These are phyloP conservation scores for Phaenicophaeus curvirostris DNA, from an alignment of 2,797 vertebrate genomes.

Conservation along the genomic window DNA sequence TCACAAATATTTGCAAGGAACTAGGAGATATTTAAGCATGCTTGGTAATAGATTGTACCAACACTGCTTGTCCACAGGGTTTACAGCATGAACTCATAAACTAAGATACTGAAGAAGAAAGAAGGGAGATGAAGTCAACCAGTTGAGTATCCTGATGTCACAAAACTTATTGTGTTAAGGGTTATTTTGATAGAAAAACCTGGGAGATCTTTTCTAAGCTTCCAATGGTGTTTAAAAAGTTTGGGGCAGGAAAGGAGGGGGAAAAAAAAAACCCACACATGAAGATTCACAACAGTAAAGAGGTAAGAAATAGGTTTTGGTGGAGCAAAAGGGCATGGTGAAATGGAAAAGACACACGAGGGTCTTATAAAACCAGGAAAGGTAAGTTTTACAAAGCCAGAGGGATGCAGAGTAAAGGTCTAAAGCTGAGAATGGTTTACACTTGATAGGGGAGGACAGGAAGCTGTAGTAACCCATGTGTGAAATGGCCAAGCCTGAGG, in stretches of 20 bases:
- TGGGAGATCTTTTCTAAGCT: not conserved
- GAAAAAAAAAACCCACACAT: too few species aligned
- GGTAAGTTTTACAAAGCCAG: not conserved
- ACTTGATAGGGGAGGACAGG: not conserved
- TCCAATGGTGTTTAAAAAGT: not conserved
- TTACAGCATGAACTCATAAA: not conserved
- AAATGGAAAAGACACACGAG: not conserved
- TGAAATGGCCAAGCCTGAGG: not conserved
- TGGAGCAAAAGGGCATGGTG: not conserved
- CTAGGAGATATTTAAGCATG: not conserved
- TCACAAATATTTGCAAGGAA: not conserved
- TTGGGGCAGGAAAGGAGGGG: not conserved
- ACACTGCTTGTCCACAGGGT: accelerated
- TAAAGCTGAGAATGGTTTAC: not conserved
- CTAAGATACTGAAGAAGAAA: not conserved
- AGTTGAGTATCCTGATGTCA: not conserved
- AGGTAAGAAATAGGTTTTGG: not conserved
- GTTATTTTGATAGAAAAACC: not conserved
- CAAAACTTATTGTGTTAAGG: not conserved
- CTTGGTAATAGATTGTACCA: not conserved
- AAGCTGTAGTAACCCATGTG: not conserved
- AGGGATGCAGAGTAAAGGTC: not conserved
- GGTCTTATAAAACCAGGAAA: not conserved
- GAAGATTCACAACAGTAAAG: not conserved
- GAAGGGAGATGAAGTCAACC: not conserved